Base-by-base conservation (phyloP, 2,113 vertebrate genomes). In the Pachycephala philippinensis region DNA sequence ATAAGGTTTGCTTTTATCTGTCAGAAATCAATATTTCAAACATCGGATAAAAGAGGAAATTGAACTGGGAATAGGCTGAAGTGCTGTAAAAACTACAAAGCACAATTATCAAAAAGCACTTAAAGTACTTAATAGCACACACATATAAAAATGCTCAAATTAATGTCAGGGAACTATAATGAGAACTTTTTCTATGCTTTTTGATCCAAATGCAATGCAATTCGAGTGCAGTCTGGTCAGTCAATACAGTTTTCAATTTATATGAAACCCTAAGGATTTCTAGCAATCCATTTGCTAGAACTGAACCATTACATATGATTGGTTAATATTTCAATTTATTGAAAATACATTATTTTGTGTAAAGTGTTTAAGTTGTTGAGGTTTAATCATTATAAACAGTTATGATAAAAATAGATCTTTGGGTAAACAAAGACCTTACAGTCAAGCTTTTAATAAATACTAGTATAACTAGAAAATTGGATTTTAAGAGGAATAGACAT, bases 101-200 rank as follows among this genome's bases (percentile, higher is more conserved):
- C 99, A 99, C 99, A 99, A 99, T 99, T 99, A 99, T 99, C 99
- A 99, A 99, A 99, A 99, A 99, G 99, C 99, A 99, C 99, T 99
- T 99, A 99, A 99, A 99, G 98, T 97, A 98, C 98, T 99, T 99
- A 99, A 99, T 99, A 99, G 99, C 99, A 99, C 98, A 99, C 98
- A 99, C 99, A 99, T 99, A 99, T 99, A 99, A 99, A 99, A 99
- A 99, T 99, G 98, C 98, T 98, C 98, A 98, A 99, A 99, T 99
- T 99, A 99, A 99, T 98, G 99, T 99, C 98, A 98, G 97, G 93
- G 97, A 98, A 97, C 97, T 98, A 98, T 99, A 99, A 99, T 99
- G 99, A 99, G 99, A 98, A 98, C 97, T 98, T 98, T 98, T 98
- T 97, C 93, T 95, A 97, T 96, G 98, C 97, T 98, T 98, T 99